Percentiles rank a stretch among this genome's conserved stretches.
Conservation (phyloP, 2,797 vertebrate genomes). For the Rhyacichthys aspro region DNA sequence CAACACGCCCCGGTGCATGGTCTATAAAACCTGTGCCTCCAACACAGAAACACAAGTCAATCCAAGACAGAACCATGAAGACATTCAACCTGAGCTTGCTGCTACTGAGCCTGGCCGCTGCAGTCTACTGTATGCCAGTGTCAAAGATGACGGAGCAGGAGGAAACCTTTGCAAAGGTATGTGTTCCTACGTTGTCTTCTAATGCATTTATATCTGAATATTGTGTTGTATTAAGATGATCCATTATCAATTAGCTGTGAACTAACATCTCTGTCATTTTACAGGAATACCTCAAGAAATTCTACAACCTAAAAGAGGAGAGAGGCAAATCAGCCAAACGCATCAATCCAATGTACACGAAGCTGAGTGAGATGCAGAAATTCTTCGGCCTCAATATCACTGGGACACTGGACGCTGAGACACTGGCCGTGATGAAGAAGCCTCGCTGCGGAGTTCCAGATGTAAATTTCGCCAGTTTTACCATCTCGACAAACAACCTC, state of each 20-base stretch:
- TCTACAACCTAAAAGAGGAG: slow-evolving; percentile 79
- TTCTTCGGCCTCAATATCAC: slow-evolving; percentile 81
- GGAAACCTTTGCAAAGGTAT: slow-evolving; percentile 69
- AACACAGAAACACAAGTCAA: slow-evolving; percentile 16
- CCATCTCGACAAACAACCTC: slow-evolving; percentile 66
- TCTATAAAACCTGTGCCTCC: background rate
- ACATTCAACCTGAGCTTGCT: slow-evolving; percentile 50
- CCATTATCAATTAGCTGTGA: no score
- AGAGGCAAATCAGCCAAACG: background rate
- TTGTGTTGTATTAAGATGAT: background rate
- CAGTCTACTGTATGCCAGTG: slow-evolving; percentile 57
- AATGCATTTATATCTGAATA: background rate
- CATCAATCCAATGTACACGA: slow-evolving; percentile 46
- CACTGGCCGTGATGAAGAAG: slow-evolving; percentile 86
- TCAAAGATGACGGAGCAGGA: slow-evolving; percentile 26
- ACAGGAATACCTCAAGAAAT: slow-evolving; percentile 86
- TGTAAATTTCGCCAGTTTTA: slow-evolving; percentile 63
- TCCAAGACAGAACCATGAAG: slow-evolving; percentile 62
- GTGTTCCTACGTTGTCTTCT: slow-evolving; percentile 9
- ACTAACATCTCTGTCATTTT: background rate
- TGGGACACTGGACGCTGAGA: slow-evolving; percentile 81
- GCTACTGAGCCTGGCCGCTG: slow-evolving; percentile 60
- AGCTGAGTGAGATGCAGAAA: slow-evolving; percentile 89
- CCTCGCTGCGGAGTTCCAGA: slow-evolving; percentile 91
- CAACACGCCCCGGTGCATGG: slow-evolving; percentile 30